These are phyloP conservation scores for Colletes collaris DNA, from an alignment of 2,888 invertebrate species.

Conservation along the genomic window DNA sequence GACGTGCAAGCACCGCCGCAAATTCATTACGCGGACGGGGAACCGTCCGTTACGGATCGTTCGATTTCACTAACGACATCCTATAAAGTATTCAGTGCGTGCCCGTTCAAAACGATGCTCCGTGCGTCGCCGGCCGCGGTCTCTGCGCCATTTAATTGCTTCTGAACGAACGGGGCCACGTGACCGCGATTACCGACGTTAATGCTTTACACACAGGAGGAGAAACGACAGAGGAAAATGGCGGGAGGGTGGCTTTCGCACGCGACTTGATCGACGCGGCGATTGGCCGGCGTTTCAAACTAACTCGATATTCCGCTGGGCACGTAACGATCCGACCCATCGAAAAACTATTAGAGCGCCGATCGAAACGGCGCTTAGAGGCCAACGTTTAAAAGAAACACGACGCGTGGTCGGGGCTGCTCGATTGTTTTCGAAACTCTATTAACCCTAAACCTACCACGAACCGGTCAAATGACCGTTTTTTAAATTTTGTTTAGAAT, in stretches of 20 bases:
- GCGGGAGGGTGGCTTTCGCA: conserved; percentile 6
- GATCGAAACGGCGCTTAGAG: conserved; percentile 30
- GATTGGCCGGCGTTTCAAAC: conserved; percentile 25
- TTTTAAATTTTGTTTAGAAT: too few species aligned
- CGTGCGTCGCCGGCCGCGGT: conserved; percentile 6
- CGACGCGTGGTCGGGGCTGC: conserved; percentile 20
- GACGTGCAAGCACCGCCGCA: conserved; percentile 57
- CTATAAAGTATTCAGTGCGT: conserved; percentile 69
- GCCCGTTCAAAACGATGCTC: conserved; percentile 21
- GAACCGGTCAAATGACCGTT: too few species aligned
- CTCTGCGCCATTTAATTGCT: conserved; percentile 35
- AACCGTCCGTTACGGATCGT: conserved; percentile 66
- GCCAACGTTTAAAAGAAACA: conserved; percentile 25
- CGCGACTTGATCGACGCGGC: conserved; percentile 33
- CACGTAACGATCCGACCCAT: conserved; percentile 47
- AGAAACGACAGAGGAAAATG: too few species aligned
- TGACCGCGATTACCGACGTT: conserved; percentile 9
- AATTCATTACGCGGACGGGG: conserved; percentile 65
- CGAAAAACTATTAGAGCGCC: conserved; percentile 50
- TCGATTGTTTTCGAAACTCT: conserved; percentile 17
- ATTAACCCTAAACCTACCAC: not conserved
- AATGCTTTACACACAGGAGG: not conserved
- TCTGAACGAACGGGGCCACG: conserved; percentile 29
- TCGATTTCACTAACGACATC: conserved; percentile 73
- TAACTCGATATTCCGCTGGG: conserved; percentile 46